Conservation (phyloP, 2,797 vertebrate species). For the Cossypha caffra region DNA sequence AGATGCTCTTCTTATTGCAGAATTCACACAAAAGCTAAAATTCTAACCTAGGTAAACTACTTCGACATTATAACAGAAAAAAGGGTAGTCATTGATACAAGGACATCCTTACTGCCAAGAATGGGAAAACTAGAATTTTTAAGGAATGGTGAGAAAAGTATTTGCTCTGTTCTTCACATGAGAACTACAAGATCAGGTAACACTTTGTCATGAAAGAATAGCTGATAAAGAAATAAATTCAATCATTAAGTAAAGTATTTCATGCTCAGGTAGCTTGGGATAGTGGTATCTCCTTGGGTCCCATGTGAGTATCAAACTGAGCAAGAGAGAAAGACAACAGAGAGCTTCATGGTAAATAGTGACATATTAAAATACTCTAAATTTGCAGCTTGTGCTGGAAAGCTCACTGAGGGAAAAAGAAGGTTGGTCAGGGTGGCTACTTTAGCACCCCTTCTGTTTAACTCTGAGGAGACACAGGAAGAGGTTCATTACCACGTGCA, state of each 20-base stretch:
- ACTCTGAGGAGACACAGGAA: conserved; percentile 53
- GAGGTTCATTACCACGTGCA: conserved; percentile 46
- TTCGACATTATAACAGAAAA: background rate
- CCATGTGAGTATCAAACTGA: background rate
- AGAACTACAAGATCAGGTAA: background rate
- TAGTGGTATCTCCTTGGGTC: background rate
- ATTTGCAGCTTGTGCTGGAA: background rate
- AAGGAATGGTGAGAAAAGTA: background rate
- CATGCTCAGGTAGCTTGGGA: background rate
- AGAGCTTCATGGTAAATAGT: background rate
- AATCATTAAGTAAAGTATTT: background rate
- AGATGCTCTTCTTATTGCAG: background rate
- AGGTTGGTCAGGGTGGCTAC: conserved; percentile 39
- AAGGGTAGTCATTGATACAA: background rate
- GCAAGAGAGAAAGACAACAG: background rate
- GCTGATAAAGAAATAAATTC: background rate
- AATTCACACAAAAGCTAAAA: background rate
- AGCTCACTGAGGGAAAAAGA: background rate
- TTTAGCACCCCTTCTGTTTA: conserved; percentile 50
- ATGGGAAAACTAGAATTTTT: background rate
- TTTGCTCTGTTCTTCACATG: background rate
- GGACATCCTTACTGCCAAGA: background rate
- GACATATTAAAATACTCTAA: background rate
- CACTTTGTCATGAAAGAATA: background rate
- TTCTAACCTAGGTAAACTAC: background rate